phyloP scores from a whole-genome alignment of 2,113 vertebrate species.

The Phylloscopus whistleri region DNA sequence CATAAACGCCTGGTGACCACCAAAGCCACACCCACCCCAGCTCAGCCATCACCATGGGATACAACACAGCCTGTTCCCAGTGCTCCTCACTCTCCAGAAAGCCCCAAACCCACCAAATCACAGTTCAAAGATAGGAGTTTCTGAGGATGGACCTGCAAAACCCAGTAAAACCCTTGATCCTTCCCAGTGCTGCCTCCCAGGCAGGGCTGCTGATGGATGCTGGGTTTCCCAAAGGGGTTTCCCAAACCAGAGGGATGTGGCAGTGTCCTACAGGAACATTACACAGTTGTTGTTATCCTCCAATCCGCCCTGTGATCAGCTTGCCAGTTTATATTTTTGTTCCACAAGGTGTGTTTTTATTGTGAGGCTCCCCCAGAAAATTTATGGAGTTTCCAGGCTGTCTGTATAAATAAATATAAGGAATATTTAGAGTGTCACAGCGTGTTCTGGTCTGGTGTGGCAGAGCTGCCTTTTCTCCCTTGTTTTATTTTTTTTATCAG shows the following conservation, averaged over 20 bases:
- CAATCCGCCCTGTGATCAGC: accelerated
- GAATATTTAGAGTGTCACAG: background rate
- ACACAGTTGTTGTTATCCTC: background rate
- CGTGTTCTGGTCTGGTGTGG: accelerated
- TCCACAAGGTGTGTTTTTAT: background rate
- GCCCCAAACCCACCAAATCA: background rate
- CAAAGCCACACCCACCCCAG: background rate
- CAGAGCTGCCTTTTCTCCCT: background rate
- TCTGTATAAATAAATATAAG: background rate
- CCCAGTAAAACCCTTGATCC: background rate
- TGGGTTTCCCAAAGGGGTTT: background rate
- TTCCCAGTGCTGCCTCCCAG: background rate
- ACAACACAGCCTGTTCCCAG: accelerated
- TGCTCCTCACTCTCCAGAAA: accelerated
- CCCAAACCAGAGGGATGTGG: background rate
- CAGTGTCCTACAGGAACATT: background rate
- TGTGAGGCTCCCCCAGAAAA: background rate
- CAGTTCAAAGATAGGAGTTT: accelerated
- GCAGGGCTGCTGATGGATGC: accelerated
- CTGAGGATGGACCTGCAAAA: background rate
- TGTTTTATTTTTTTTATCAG: background rate
- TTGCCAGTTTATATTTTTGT: background rate
- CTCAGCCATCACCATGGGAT: accelerated
- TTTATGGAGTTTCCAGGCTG: background rate
- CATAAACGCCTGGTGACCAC: background rate